Evolutionary conservation across 2,888 invertebrate species (phyloP).

Genomic region (Rhaphigaster nebulosa): DNA sequence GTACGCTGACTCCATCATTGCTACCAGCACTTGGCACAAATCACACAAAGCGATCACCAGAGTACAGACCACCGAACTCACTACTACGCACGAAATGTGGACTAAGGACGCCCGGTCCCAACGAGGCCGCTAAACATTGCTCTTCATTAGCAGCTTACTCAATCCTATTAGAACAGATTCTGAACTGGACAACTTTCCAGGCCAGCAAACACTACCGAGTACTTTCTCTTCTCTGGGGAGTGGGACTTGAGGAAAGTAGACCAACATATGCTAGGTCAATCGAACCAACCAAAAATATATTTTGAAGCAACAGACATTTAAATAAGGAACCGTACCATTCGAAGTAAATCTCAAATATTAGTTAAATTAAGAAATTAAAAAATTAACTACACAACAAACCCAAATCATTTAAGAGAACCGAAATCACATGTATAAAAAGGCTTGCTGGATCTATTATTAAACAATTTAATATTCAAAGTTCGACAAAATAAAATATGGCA

Average conservation of each 20-base stretch:
- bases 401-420: not conserved
- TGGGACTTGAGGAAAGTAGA: constrained; percentile 17
- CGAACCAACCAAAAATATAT: not conserved
- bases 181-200: not conserved
- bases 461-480: not conserved
- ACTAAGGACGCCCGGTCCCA: constrained; percentile 4
- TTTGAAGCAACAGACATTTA: not conserved
- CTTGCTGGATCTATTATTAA: not conserved
- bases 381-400: not conserved
- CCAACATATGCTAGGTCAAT: constrained; percentile 1
- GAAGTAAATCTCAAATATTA: too few species aligned
- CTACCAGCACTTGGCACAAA: not conserved
- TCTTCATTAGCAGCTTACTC: not conserved
- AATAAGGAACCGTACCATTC: not conserved
- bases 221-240: constrained; percentile 10
- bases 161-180: not conserved
- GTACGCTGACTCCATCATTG: not conserved
- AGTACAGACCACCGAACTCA: not conserved
- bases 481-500: not conserved
- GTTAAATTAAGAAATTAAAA: too few species aligned
- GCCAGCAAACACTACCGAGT: not conserved
- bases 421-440: too few species aligned
- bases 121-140: not conserved
- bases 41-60: not conserved
- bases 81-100: not conserved